Percentiles rank a stretch among this genome's conserved stretches.
Conservation (phyloP, 1,140 invertebrate species). For the Geopemphigus sp. region DNA sequence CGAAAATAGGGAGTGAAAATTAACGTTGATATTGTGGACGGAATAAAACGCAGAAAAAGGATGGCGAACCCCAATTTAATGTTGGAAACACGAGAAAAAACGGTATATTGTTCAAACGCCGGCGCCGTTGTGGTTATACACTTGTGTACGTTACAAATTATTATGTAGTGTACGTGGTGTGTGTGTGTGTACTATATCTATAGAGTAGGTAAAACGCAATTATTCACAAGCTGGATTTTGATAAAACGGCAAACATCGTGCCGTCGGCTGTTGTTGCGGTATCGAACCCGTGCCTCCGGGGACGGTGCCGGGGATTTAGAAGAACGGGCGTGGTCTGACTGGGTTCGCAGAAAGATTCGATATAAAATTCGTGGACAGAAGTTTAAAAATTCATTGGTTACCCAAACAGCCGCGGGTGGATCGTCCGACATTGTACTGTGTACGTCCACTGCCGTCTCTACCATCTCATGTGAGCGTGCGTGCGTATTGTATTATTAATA, state of each 20-base stretch:
- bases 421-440: slow-evolving; percentile 3
- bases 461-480: neutral
- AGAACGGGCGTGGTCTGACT: neutral
- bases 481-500: too few relatives aligned
- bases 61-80: too few relatives aligned
- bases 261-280: neutral
- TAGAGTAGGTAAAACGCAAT: neutral
- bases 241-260: slow-evolving; percentile 38
- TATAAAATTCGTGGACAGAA: slow-evolving; percentile 37
- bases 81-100: neutral
- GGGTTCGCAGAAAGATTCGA: slow-evolving; percentile 8
- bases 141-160: neutral
- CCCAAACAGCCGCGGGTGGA: slow-evolving; percentile 36
- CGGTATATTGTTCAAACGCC: neutral
- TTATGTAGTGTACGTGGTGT: neutral
- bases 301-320: neutral
- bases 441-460: neutral
- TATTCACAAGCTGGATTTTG: slow-evolving; percentile 32
- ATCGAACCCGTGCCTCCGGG: neutral
- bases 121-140: neutral
- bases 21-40: too few relatives aligned
- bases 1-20: too few relatives aligned
- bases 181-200: neutral
- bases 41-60: too few relatives aligned
- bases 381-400: slow-evolving; percentile 40